Evolutionary conservation across 2,113 vertebrate species (phyloP), one percentile per base, ranked within the genome.

Genomic region (Tachysurus fulvidraco): DNA sequence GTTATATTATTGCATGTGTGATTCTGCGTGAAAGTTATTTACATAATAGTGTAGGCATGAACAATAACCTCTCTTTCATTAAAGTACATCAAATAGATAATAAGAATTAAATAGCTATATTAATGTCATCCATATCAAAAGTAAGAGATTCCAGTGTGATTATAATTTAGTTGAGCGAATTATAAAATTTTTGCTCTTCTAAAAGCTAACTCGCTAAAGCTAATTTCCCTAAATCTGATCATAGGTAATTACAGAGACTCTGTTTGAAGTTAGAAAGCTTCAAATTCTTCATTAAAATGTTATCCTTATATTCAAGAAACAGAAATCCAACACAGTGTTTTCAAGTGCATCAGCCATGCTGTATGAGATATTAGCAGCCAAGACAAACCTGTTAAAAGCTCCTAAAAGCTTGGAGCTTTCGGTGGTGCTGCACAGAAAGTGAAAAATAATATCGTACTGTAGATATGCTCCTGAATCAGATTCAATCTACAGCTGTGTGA

Each of bases 1-100:
- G 81, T 73, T 60, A 60, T 85, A 85, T 90, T 88, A 83, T 88
- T 83, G 83, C 52, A 86, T 88, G 83, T 89, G 88, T 83, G 84
- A 84, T 86, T 83, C 82, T 71, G 60, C 46, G 54, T 87, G 82
- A 21, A 81, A 87, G 64, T 86, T 59, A 88, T 90, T 86, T 81
- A 78, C 83, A 88, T 88, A 89, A 86, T 78, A 78, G 71, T 10
- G 16, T 23, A 44, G 64, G 65, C 64, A 83, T 83, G 14, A 77
- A 62, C 67, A 54, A 28, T 25, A 23, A 10, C 0, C 30, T 59
- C 23, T 84, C 3, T 50, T 52, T 50, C 19, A 82, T 86, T 76
- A 64, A 80, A 86, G 65, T 16, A 30, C 41, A 77, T 8, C 62
- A 41, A 21, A 17, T 7, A 59, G 12, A 21, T 7, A 12, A 21